Conservation (phyloP, 2,797 vertebrate genomes). For the Chiloscyllium punctatum region DNA sequence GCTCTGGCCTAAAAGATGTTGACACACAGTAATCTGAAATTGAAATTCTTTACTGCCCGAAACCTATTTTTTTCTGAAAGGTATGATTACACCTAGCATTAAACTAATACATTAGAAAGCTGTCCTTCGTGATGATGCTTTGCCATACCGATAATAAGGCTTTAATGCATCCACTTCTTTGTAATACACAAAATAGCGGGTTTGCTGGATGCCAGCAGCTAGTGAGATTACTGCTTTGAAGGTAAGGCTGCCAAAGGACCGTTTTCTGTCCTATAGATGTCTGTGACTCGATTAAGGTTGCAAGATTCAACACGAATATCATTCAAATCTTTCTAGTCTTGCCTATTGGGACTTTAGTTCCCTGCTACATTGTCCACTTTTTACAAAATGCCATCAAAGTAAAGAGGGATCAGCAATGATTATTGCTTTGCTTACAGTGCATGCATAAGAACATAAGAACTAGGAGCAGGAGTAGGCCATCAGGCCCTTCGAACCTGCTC, state of each 20-base stretch:
- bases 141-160: neutral
- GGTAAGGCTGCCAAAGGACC: neutral
- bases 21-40: neutral
- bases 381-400: neutral
- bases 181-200: neutral
- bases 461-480: too few species aligned
- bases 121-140: neutral
- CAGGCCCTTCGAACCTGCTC: too few species aligned
- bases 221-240: neutral
- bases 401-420: neutral
- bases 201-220: neutral
- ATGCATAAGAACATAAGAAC: too few species aligned
- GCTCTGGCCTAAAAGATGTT: neutral
- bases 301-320: neutral
- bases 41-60: neutral
- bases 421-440: neutral
- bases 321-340: neutral
- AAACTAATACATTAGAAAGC: neutral
- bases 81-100: neutral
- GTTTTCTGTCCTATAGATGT: too few species aligned
- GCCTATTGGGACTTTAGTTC: neutral
- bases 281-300: neutral
- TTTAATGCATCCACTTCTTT: neutral
- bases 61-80: neutral
- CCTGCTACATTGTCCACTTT: neutral